Evolutionary conservation across 2,797 vertebrate genomes (phyloP).

Genomic region (Euphonia xanthogaster): DNA sequence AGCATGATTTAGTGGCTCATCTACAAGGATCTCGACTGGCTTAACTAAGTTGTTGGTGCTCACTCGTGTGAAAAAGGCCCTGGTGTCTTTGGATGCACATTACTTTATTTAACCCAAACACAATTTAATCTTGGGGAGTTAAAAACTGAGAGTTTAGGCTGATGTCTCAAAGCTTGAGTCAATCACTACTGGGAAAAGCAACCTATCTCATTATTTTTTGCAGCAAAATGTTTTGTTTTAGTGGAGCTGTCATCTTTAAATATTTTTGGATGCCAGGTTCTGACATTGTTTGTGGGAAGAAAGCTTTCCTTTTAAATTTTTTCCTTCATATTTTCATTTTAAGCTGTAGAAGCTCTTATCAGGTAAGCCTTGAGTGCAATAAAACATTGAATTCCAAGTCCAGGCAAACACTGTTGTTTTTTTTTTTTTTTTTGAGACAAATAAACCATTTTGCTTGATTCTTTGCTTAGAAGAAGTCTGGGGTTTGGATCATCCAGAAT

Average conservation of each 20-base stretch:
- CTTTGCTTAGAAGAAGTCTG: not conserved
- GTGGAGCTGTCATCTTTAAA: rapidly evolving
- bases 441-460: rapidly evolving
- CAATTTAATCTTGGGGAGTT: not conserved
- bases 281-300: not conserved
- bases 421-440: not conserved
- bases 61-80: not conserved
- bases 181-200: not conserved
- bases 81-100: not conserved
- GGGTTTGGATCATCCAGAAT: not conserved
- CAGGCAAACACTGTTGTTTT: not conserved
- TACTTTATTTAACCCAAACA: not conserved
- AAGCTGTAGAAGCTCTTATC: not conserved
- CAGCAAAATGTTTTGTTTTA: not conserved
- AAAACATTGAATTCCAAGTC: not conserved
- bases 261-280: not conserved
- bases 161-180: not conserved
- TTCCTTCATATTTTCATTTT: not conserved
- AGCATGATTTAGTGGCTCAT: not conserved
- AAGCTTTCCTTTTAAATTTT: not conserved
- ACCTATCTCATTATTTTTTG: not conserved
- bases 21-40: not conserved
- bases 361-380: not conserved
- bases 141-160: not conserved
- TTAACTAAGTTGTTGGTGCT: not conserved